Conservation (phyloP, 2,113 vertebrate species). For the Micronisus gabar region DNA sequence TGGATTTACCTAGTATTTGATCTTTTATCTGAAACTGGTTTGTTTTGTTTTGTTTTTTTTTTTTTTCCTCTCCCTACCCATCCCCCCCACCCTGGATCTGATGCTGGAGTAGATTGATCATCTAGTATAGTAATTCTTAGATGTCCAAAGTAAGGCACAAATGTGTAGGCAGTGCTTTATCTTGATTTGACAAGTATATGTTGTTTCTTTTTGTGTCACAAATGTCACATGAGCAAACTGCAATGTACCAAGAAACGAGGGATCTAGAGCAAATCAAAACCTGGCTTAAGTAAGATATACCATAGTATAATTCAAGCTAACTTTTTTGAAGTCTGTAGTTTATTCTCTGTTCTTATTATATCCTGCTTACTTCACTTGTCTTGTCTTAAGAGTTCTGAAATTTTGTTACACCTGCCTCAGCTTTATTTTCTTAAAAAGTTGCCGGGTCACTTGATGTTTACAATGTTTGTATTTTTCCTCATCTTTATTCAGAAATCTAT, state of each 20-base stretch:
- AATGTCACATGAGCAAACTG: background rate
- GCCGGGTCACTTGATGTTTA: background rate
- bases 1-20: background rate
- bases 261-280: background rate
- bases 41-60: background rate
- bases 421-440: background rate
- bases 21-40: background rate
- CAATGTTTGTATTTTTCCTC: background rate
- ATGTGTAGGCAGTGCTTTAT: background rate
- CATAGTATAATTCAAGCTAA: background rate
- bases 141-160: background rate
- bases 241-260: background rate
- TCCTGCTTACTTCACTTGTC: fast-evolving
- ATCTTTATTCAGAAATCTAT: background rate
- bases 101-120: background rate
- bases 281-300: background rate
- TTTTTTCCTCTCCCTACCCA: background rate
- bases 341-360: background rate
- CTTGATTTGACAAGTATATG: background rate
- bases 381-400: background rate
- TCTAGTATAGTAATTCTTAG: background rate
- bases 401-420: background rate
- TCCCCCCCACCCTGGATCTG: background rate
- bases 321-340: background rate
- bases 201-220: background rate